Conservation (phyloP, 2,888 invertebrate species). For the Nasonovia ribisnigri region DNA sequence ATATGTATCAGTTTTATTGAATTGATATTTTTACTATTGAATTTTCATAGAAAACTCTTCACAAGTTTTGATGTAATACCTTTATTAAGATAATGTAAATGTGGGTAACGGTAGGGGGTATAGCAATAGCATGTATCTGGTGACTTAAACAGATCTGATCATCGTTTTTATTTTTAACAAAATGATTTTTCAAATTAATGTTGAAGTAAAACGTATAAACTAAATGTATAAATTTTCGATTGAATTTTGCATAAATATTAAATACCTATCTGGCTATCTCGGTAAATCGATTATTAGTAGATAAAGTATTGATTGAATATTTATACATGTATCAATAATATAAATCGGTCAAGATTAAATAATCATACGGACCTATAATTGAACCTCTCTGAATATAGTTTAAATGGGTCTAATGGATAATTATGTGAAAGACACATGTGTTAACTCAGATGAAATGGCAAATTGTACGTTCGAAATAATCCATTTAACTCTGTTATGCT, state of each 20-base stretch:
- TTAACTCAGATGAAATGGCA: not conserved
- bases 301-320: not conserved
- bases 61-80: not conserved
- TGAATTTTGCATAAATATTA: not conserved
- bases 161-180: not conserved
- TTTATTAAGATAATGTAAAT: not conserved
- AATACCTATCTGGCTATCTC: too few species aligned
- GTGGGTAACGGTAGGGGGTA: not conserved
- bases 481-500: not conserved
- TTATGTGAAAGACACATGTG: not conserved
- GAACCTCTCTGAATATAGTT: not conserved
- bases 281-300: not conserved
- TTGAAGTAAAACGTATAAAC: not conserved
- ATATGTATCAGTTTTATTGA: not conserved
- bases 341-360: not conserved
- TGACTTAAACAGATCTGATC: not conserved
- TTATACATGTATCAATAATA: not conserved
- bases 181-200: too few species aligned
- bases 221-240: not conserved
- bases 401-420: not conserved
- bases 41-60: not conserved
- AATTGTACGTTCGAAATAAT: not conserved
- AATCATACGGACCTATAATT: not conserved
- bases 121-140: not conserved
- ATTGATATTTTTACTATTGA: not conserved